Evolutionary conservation across 1,140 invertebrate genomes (phyloP).

Genomic region (Parapsyche elsis): DNA sequence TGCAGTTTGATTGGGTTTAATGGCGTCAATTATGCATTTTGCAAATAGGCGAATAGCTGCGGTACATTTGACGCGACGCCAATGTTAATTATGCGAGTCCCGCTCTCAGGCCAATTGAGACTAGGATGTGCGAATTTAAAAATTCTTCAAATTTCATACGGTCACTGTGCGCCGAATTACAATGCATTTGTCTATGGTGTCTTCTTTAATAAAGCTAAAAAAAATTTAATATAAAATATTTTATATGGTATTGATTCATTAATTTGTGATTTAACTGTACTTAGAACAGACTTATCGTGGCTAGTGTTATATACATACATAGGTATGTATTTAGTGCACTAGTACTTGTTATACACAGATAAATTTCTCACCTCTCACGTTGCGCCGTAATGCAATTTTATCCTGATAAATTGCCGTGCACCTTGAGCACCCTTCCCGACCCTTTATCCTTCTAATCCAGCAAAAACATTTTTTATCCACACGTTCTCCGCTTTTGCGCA

Average conservation of each 20-base stretch:
- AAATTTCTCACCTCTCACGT: constrained; percentile 31
- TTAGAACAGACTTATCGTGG: too few relatives aligned
- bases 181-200: too few relatives aligned
- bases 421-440: constrained; percentile 31
- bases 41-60: too few relatives aligned
- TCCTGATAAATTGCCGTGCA: constrained; percentile 39
- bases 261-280: too few relatives aligned
- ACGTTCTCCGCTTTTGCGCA: background rate
- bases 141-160: constrained; percentile 10
- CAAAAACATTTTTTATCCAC: constrained; percentile 30
- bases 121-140: constrained; percentile 25
- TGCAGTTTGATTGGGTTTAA: too few relatives aligned
- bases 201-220: too few relatives aligned
- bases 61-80: too few relatives aligned
- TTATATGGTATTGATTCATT: too few relatives aligned
- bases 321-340: background rate
- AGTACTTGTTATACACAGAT: background rate
- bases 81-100: background rate
- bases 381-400: constrained; percentile 34
- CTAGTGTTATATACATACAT: background rate
- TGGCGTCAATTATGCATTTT: too few relatives aligned
- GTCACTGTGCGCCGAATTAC: too few relatives aligned
- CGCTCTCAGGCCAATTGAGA: constrained; percentile 22
- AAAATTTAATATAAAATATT: too few relatives aligned
- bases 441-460: constrained; percentile 36